Evolutionary conservation across 2,797 vertebrate genomes (phyloP), one percentile per base, ranked within the genome.

Genomic region (Buceros bicornis): DNA sequence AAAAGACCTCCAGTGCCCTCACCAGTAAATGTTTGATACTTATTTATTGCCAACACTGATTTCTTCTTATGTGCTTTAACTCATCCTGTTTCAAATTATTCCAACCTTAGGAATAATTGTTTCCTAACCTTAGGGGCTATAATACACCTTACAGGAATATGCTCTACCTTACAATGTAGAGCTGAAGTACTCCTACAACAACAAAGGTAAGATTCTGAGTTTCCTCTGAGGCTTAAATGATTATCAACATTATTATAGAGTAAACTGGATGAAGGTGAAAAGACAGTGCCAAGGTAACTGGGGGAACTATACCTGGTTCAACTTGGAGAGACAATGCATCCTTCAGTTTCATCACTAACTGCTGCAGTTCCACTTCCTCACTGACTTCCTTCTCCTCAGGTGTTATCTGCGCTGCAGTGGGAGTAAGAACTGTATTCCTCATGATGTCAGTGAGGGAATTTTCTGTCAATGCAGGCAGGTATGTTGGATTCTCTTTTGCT

Each of bases 301-400:
- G 21, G 50, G 74, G 82, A 70, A 7, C 60, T 67, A 89, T 97
- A 98, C 98, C 97, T 98, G 97, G 64, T 31, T 96, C 85, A 47
- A 33, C 96, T 78, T 98, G 96, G 51, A 95, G 71, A 74, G 92
- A 96, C 85, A 99, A 97, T 7, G 78, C 86, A n/a, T 95, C 85
- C 92, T 97, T 98, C 87, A 99, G 96, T 92, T 96, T 97, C 65
- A 97, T 97, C 61, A 98, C 87, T 2, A 98, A 84, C 43, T 98
- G 96, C 86, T 97, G 97, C 25, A 99, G 90, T 78, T 98, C 94
- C 24, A 95, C 74, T 87, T 98, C 97, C 58, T 97, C 81, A 10
- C 86, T 58, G 66, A 56, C 48, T 60, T 96, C 77, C 9, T 81
- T 81, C 62, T 58, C 62, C 29, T 66, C 45, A 56, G n/a, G 25